phyloP scores from a whole-genome alignment of 1,140 invertebrate genomes.

The Ridgeia piscesae region DNA sequence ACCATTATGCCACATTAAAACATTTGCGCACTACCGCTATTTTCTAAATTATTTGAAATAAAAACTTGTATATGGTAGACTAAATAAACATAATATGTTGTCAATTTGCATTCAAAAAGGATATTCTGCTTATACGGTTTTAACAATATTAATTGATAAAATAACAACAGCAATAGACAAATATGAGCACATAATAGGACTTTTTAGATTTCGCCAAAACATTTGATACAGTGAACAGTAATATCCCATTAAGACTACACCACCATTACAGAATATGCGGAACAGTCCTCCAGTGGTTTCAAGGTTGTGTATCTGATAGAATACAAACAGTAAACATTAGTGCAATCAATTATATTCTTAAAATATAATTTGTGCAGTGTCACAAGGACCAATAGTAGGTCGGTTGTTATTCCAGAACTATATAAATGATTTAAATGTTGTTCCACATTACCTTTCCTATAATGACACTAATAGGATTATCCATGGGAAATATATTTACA shows the following conservation, averaged over 20 bases:
- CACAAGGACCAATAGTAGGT: background rate
- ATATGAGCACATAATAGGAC: background rate
- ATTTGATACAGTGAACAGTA: background rate
- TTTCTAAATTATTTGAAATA: too few species aligned
- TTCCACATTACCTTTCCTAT: background rate
- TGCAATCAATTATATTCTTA: too few species aligned
- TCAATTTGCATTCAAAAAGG: constrained; percentile 8
- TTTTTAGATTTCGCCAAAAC: background rate
- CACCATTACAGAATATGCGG: background rate
- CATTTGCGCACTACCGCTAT: too few species aligned
- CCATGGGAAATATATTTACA: too few species aligned
- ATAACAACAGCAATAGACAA: constrained; percentile 11
- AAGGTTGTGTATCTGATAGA: too few species aligned
- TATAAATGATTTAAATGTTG: constrained; percentile 12
- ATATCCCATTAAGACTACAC: background rate
- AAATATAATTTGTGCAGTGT: too few species aligned
- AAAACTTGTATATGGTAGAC: too few species aligned
- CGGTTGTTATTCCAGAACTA: background rate
- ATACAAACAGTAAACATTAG: too few species aligned
- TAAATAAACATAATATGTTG: constrained; percentile 3
- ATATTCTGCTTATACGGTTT: constrained; percentile 2
- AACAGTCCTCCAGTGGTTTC: too few species aligned
- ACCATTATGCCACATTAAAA: too few species aligned
- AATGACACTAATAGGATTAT: background rate
- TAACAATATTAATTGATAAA: constrained; percentile 9